Evolutionary conservation across 2,797 vertebrate species (phyloP).

Genomic region (Lagocephalus sceleratus): DNA sequence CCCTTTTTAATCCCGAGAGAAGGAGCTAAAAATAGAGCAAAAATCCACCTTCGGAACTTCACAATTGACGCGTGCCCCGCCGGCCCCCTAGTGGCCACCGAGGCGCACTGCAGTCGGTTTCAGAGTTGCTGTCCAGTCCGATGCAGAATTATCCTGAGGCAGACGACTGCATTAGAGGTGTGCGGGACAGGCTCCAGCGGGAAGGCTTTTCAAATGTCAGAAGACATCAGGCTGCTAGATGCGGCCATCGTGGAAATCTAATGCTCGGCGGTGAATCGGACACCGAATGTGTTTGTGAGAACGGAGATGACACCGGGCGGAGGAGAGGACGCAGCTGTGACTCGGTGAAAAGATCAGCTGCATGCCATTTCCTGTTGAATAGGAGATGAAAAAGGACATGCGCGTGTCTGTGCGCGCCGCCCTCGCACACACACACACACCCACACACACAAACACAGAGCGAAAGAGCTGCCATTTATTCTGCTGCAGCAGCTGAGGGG

Average conservation of each 20-base stretch:
- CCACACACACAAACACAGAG: slow-evolving; percentile 27
- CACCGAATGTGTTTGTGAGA: slow-evolving; percentile 14
- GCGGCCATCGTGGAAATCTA: neutral
- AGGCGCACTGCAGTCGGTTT: too few species aligned
- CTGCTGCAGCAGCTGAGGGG: slow-evolving; percentile 37
- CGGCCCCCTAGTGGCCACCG: too few species aligned
- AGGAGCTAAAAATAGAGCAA: too few species aligned
- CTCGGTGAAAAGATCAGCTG: slow-evolving; percentile 72
- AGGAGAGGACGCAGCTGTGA: slow-evolving; percentile 62
- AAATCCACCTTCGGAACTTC: too few species aligned
- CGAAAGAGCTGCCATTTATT: slow-evolving; percentile 57
- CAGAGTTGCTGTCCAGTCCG: too few species aligned
- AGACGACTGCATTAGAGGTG: too few species aligned
- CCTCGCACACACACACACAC: slow-evolving; percentile 27
- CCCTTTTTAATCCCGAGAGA: too few species aligned
- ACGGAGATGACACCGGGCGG: neutral
- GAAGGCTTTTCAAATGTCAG: neutral
- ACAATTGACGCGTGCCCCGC: too few species aligned
- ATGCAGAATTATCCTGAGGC: too few species aligned
- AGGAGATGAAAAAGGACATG: slow-evolving; percentile 50
- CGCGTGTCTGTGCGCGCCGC: too few species aligned
- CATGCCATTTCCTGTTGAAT: slow-evolving; percentile 67
- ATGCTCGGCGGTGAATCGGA: slow-evolving; percentile 6
- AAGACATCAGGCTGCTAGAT: neutral
- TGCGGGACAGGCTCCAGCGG: too few species aligned